Percentiles rank a stretch among this genome's conserved stretches.
These are phyloP conservation scores for Callyntrura guangdongensis DNA, from an alignment of 2,888 invertebrate genomes.

Conservation along the genomic window DNA sequence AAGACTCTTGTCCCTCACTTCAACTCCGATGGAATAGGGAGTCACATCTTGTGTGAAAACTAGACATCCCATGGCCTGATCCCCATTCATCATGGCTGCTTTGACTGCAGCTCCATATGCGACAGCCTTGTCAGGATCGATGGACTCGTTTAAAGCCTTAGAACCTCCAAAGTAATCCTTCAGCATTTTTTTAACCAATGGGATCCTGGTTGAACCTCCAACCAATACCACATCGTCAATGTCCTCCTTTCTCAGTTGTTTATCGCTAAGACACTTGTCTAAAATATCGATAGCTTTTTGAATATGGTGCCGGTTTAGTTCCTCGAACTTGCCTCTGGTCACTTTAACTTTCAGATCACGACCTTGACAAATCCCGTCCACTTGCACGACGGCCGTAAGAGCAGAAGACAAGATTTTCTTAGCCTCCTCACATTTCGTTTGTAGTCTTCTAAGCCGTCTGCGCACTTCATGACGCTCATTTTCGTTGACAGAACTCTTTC, in stretches of 20 bases:
- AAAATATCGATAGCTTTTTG: constrained; percentile 55
- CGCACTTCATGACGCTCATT: too few relatives aligned
- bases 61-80: too few relatives aligned
- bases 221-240: constrained; percentile 72
- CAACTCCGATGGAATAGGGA: too few relatives aligned
- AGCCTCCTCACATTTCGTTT: too few relatives aligned
- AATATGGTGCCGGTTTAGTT: constrained; percentile 45
- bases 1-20: too few relatives aligned
- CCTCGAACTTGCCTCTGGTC: constrained; percentile 47
- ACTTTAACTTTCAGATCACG: constrained; percentile 42
- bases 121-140: constrained; percentile 90
- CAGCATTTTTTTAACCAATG: constrained; percentile 82
- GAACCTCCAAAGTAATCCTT: constrained; percentile 87
- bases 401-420: too few relatives aligned
- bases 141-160: constrained; percentile 86
- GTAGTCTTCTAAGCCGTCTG: too few relatives aligned
- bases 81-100: constrained; percentile 87
- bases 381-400: background rate
- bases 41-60: too few relatives aligned
- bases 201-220: constrained; percentile 75
- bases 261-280: too few relatives aligned
- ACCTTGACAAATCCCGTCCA: constrained; percentile 30
- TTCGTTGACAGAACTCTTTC: too few relatives aligned
- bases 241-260: too few relatives aligned
- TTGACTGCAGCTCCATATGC: constrained; percentile 90